A percentile compares a stretch with the other conserved stretches of the same genome.
These are phyloP conservation scores for Xestobium rufovillosum DNA, from an alignment of 2,888 invertebrate species.

Conservation along the genomic window DNA sequence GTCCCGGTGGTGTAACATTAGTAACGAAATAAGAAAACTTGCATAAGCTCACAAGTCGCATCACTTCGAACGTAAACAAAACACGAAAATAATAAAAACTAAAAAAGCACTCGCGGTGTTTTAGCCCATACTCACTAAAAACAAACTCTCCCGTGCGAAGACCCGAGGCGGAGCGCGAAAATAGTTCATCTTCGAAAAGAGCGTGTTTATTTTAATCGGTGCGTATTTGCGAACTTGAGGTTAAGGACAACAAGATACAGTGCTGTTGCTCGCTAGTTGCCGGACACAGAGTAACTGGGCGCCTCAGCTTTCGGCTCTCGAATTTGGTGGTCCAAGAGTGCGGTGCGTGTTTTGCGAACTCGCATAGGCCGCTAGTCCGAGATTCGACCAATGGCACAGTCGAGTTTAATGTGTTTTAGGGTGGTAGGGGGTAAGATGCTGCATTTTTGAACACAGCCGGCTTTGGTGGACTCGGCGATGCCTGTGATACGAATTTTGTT, in stretches of 20 bases:
- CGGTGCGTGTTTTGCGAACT: conserved; percentile 40
- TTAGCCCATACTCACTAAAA: too few relatives aligned
- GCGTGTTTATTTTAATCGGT: too few relatives aligned
- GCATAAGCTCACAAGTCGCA: conserved; percentile 24
- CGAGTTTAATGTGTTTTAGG: conserved; percentile 38
- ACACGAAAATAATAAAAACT: conserved; percentile 32
- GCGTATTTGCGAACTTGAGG: too few relatives aligned
- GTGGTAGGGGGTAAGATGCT: conserved; percentile 41
- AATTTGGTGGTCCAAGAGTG: conserved; percentile 34
- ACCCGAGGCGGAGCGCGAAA: too few relatives aligned
- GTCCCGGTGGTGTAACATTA: conserved; percentile 34
- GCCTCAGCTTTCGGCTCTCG: conserved; percentile 33
- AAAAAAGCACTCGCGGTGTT: conserved; percentile 26
- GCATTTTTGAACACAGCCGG: conserved; percentile 39
- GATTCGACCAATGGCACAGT: conserved; percentile 40
- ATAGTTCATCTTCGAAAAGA: too few relatives aligned
- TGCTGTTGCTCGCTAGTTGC: too few relatives aligned
- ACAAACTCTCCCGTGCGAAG: too few relatives aligned
- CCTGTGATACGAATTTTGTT: too few relatives aligned
- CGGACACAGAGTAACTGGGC: conserved; percentile 35
- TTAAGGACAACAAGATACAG: too few relatives aligned
- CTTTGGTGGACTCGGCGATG: conserved; percentile 12
- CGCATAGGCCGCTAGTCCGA: conserved; percentile 36
- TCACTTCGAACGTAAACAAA: conserved; percentile 30
- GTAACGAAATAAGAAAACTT: conserved; percentile 26